Base-by-base conservation (phyloP, 37 sponge, comb jelly and placozoan species). In the Diacarnus erythraeanus region DNA sequence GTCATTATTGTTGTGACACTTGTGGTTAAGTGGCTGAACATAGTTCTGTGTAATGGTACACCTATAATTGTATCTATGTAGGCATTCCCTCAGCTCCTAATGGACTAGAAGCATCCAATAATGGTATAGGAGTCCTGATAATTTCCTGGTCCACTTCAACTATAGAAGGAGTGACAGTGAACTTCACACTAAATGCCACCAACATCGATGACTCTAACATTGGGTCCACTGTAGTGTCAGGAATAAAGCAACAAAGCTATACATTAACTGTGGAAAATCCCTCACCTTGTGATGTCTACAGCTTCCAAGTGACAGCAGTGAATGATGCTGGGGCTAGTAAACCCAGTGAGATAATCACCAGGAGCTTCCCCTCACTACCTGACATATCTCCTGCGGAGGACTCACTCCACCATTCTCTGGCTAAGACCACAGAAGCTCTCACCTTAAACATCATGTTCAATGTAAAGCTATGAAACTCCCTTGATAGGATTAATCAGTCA, bases 151-250 rank as follows among this genome's bases (percentile, higher is more conserved):
- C 61, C 23, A n/a, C 23, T 5, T 20, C 23, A 60, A 25, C 61
- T 17, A 26, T 25, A 6, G 61, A 60, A 17, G 22, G 61, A 60
- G 61, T 60, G 23, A 4, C 9, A 17, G 4, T 25, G 4, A 60
- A 60, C 61, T 60, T 26, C 61, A 60, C 61, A 60, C 61, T 60
- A 25, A 60, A 60, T 20, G 61, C 22, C 61, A 60, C 61, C 27
- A 25, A 60, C 61, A 18, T 60, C n/a, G 22, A 60, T 25, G 51
- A 6, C 61, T 25, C 61, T 25, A 60, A 25, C 23, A 20, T 5
- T 4, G 27, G 23, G 23, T 4, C 27, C 3, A 6, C 23, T 26
- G 23, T 17, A 5, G 27, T 21, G 23, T 21, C 21, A 60, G n/a
- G n/a, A n/a, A 60, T 60, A 60, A 25, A 17, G 22, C 3, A 25